A percentile compares a stretch with the other conserved stretches of the same genome.
Evolutionary conservation across 2,797 vertebrate species (phyloP).

Genomic region (Lagorchestes hirsutus): DNA sequence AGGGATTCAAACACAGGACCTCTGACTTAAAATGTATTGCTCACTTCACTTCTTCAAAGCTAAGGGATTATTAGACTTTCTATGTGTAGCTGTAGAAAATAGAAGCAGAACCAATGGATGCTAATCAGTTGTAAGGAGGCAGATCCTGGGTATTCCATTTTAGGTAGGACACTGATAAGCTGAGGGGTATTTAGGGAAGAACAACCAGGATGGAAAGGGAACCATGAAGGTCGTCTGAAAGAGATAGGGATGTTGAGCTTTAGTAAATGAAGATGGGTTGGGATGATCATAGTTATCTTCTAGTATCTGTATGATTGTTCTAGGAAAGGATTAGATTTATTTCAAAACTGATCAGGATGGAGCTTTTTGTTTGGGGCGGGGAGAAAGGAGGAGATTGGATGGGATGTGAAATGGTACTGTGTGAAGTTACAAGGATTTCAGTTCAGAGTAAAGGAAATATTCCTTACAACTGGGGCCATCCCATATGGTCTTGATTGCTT

Average conservation of each 20-base stretch:
- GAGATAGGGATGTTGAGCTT: background rate
- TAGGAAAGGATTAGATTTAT: background rate
- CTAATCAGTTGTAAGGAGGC: background rate
- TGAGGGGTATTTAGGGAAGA: background rate
- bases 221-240: background rate
- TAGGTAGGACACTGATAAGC: background rate
- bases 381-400: no score
- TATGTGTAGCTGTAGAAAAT: background rate
- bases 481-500: no score
- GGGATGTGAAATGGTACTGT: no score
- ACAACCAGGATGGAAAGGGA: background rate
- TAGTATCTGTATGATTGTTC: background rate
- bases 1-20: constrained; percentile 13
- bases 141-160: background rate
- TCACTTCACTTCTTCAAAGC: background rate
- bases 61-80: background rate
- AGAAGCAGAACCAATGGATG: constrained; percentile 23
- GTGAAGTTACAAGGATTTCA: background rate
- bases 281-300: background rate
- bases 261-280: background rate
- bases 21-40: constrained; percentile 4
- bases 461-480: background rate
- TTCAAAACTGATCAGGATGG: background rate
- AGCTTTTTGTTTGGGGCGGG: no score
- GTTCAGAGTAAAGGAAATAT: constrained; percentile 28